phyloP scores from a whole-genome alignment of 2,113 vertebrate genomes.

The Ranitomeya imitator region DNA sequence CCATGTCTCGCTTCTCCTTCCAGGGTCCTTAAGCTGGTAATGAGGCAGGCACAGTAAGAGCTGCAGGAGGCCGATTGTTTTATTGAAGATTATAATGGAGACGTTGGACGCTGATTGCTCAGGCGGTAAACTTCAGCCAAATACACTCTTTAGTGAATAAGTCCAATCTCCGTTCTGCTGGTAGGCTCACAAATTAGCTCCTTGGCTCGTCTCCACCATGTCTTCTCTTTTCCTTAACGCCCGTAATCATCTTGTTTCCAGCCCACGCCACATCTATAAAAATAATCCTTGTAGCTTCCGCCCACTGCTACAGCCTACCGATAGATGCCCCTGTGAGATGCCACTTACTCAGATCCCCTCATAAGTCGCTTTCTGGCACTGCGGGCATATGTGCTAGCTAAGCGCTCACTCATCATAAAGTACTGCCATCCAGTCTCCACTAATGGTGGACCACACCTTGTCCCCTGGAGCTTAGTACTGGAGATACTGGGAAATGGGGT shows the following conservation, averaged over 20 bases:
- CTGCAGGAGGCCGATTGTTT: slow-evolving; percentile 16
- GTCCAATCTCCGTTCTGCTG: background rate
- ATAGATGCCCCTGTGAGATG: background rate
- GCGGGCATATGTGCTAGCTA: no score
- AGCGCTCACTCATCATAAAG: no score
- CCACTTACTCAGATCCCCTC: background rate
- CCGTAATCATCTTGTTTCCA: slow-evolving; percentile 42
- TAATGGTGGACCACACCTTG: no score
- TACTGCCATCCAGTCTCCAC: no score
- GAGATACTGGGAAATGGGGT: no score
- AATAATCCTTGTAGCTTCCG: slow-evolving; percentile 26
- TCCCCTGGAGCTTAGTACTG: no score
- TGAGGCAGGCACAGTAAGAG: background rate
- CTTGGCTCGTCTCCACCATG: slow-evolving; percentile 19
- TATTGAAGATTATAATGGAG: slow-evolving; percentile 14
- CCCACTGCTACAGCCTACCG: slow-evolving; percentile 13
- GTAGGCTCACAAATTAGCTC: background rate
- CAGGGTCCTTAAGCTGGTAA: background rate
- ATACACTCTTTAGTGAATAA: background rate
- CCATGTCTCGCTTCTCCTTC: background rate
- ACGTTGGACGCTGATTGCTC: background rate
- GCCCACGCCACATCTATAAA: slow-evolving; percentile 43
- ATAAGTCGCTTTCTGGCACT: no score
- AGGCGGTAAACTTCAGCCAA: slow-evolving; percentile 2
- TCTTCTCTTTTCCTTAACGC: background rate